Evolutionary conservation across 23 tunicate genomes (phyloP).

Genomic region (Ciona savignyi): DNA sequence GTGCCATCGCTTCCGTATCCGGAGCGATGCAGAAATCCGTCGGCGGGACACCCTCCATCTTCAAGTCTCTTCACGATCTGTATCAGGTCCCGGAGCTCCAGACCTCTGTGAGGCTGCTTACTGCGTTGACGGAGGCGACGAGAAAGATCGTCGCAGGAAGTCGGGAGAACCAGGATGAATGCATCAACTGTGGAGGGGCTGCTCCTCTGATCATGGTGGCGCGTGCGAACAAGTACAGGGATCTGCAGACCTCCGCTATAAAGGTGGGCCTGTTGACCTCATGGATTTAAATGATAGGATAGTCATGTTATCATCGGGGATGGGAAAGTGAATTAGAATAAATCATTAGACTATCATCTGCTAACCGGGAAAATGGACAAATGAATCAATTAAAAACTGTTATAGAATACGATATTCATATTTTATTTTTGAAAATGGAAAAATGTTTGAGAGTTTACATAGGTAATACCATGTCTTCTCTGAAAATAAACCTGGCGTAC

Average conservation of each 20-base stretch:
- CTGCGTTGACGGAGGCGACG: conserved; percentile 39
- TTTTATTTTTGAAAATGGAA: no score
- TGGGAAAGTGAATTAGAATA: no score
- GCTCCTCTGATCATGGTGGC: conserved; percentile 44
- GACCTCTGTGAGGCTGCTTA: conserved; percentile 40
- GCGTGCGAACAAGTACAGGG: conserved; percentile 54
- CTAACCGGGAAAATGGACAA: no score
- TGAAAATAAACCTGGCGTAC: no score
- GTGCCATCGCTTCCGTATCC: conserved; percentile 29
- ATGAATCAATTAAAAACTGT: no score
- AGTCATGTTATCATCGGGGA: no score
- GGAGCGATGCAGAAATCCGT: conserved; percentile 40
- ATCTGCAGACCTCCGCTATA: conserved; percentile 64
- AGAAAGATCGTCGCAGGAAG: conserved; percentile 32
- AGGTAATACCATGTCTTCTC: no score
- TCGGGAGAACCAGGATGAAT: conserved; percentile 49
- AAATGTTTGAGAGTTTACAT: no score
- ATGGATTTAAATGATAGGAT: no score
- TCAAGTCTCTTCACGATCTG: conserved; percentile 35
- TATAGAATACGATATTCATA: no score
- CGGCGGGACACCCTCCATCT: conserved; percentile 30
- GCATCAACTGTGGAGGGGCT: conserved; percentile 48
- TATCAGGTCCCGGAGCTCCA: conserved; percentile 46
- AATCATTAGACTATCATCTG: no score
- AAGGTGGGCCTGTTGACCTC: no score